Evolutionary conservation across 64 coral and sea anemone genomes (phyloP).

Genomic region (Porites lutea): DNA sequence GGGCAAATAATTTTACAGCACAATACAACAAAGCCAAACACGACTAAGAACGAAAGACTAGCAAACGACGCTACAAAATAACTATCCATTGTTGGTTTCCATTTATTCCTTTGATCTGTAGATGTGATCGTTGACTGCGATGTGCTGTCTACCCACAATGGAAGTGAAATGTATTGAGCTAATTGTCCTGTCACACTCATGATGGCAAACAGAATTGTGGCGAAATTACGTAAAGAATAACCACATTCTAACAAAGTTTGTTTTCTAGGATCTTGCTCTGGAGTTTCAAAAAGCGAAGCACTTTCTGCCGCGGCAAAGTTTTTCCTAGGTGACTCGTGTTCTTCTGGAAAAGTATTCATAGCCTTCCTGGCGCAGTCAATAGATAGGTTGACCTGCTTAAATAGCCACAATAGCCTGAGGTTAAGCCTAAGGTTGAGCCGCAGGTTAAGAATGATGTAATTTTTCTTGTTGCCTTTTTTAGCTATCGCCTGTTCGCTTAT

Average conservation of each 20-base stretch:
- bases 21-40: conserved; percentile 62
- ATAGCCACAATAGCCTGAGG: no score
- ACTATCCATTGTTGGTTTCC: conserved; percentile 23
- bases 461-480: no score
- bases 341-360: background rate
- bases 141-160: conserved; percentile 55
- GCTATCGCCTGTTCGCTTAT: no score
- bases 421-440: no score
- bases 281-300: background rate
- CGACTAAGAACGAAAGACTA: conserved; percentile 16
- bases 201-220: background rate
- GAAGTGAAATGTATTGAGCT: conserved; percentile 1
- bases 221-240: background rate
- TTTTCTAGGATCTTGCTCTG: background rate
- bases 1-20: background rate
- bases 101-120: background rate
- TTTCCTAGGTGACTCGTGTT: background rate
- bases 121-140: background rate
- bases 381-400: no score
- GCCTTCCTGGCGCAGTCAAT: no score
- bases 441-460: no score
- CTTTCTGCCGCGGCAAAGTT: background rate
- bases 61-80: conserved; percentile 65
- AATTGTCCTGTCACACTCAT: background rate
- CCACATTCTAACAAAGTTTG: background rate